Base-by-base conservation (phyloP, 2,113 vertebrate genomes). In the Cyprinus carpio region DNA sequence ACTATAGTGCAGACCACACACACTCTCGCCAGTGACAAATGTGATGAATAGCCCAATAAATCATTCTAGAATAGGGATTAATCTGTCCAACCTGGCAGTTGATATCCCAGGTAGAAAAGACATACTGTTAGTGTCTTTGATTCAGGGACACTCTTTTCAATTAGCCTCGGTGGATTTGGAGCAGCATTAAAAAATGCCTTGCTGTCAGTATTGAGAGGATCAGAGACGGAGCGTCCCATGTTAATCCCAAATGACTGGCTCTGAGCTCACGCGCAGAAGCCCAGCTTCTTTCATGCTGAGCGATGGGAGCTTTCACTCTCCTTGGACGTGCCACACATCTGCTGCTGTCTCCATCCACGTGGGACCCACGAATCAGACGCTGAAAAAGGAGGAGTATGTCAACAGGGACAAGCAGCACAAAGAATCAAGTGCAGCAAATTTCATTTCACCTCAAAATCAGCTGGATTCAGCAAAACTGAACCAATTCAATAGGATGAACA, bases 341-440 rank as follows among this genome's bases (percentile, higher is more conserved):
- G 92, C 43, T 85, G 93, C 29, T 89, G 81, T 79, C 95, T 96
- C 81, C 95, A n/a, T n/a, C 94, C 91, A 96, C 96, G 75, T 90
- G 85, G 86, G n/a, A 91, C 91, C 1, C n/a, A n/a, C n/a, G 87
- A 76, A 89, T 90, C 96, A 96, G 74, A 75, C 40, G 43, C 79
- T 69, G 80, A 43, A 71, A 60, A 69, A 23, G n/a, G 75, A n/a
- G n/a, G 9, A 56, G 43, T 10, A 54, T 25, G 80, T 67, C 84
- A 71, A 27, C 64, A 72, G 1, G 25, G 18, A 25, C 49, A 40
- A 65, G 60, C n/a, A 29, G 20, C 40, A 43, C 46, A 51, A 5
- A n/a, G 12, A 51, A 82, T 82, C 81, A 37, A 71, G n/a, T 82
- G 65, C 81, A 13, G 81, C 49, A 51, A 82, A 69, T 51, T 65